Conservation (phyloP, 2,113 vertebrate genomes). For the Oreamnos americanus region DNA sequence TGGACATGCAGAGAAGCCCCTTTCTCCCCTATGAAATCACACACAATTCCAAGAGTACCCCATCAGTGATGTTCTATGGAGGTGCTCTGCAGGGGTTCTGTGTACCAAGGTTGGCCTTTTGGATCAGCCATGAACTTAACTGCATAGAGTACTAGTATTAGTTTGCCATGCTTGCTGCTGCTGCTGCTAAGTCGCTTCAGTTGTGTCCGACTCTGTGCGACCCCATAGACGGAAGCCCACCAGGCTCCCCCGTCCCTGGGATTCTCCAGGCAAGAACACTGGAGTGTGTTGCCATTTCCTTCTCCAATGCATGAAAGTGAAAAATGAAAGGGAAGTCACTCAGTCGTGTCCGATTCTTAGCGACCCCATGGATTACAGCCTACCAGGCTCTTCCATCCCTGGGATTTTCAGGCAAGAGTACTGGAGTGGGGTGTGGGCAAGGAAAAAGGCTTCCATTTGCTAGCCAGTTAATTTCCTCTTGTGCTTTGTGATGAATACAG, state of each 20-base stretch:
- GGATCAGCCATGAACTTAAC: not conserved
- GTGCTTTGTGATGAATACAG: not conserved
- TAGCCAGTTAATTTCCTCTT: not conserved
- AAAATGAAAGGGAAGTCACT: no score
- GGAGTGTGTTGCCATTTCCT: no score
- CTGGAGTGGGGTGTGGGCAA: not conserved
- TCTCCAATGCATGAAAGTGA: no score
- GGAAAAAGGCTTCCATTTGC: not conserved
- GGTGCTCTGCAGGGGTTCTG: not conserved
- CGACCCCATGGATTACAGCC: no score
- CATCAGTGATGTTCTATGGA: rapidly evolving
- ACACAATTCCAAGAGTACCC: not conserved
- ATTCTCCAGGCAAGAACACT: no score
- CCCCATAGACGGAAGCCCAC: no score
- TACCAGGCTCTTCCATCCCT: no score
- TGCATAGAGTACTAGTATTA: not conserved
- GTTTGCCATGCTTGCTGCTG: not conserved
- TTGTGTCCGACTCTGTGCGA: no score
- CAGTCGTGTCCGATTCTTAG: no score
- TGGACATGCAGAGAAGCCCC: not conserved
- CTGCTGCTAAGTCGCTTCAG: no score
- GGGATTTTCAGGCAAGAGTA: no score
- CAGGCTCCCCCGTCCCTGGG: no score
- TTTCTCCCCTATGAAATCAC: not conserved
- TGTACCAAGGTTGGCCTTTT: not conserved